Percentiles rank a stretch among this genome's conserved stretches.
phyloP scores from a whole-genome alignment of 2,888 invertebrate genomes.

The Erebia palarica region DNA sequence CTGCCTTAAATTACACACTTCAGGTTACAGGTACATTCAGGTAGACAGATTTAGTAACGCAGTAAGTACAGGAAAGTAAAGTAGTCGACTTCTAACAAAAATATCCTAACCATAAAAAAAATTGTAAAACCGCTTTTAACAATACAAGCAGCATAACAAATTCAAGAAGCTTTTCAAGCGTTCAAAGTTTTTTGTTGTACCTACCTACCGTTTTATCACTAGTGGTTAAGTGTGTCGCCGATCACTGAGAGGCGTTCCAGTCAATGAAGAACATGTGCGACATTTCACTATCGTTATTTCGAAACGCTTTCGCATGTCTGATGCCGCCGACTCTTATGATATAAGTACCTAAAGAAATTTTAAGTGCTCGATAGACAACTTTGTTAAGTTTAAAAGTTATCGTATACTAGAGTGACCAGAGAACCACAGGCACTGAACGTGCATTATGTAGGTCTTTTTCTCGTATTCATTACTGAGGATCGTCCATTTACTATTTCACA shows the following conservation, averaged over 20 bases:
- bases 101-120: background rate
- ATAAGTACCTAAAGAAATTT: background rate
- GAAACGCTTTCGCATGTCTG: slow-evolving; percentile 34
- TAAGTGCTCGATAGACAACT: slow-evolving; percentile 5
- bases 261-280: slow-evolving; percentile 57
- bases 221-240: slow-evolving; percentile 66
- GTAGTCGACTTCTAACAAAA: background rate
- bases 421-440: background rate
- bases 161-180: background rate
- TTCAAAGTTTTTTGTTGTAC: background rate
- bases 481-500: too few relatives aligned
- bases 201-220: background rate
- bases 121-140: background rate
- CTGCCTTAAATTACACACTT: too few relatives aligned
- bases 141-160: background rate
- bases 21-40: too few relatives aligned
- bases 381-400: background rate
- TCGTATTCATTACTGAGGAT: too few relatives aligned
- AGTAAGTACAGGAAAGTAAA: too few relatives aligned
- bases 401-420: background rate
- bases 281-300: slow-evolving; percentile 64
- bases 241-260: slow-evolving; percentile 55
- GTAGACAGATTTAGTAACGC: too few relatives aligned
- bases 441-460: background rate
- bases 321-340: slow-evolving; percentile 10